A percentile compares a stretch with the other conserved stretches of the same genome.
These are phyloP conservation scores for Nebria brevicollis DNA, from an alignment of 2,888 invertebrate genomes.

Conservation along the genomic window DNA sequence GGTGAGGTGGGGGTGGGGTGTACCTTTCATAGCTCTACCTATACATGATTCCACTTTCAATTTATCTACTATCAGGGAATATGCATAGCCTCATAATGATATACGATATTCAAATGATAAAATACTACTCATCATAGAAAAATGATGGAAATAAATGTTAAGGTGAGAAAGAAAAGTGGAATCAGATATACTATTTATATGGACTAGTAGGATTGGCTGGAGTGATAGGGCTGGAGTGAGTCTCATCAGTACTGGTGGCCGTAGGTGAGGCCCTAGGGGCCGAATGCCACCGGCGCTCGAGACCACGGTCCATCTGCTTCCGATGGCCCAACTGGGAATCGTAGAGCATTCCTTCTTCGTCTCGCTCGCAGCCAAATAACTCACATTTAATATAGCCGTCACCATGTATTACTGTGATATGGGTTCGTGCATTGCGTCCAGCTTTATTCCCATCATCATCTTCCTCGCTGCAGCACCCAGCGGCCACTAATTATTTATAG, in stretches of 20 bases:
- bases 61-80: neutral
- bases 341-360: constrained; percentile 46
- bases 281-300: constrained; percentile 29
- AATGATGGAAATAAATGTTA: too few relatives aligned
- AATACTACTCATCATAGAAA: too few relatives aligned
- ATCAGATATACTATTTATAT: neutral
- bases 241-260: constrained; percentile 44
- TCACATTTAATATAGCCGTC: constrained; percentile 64
- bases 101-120: too few relatives aligned
- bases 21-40: neutral
- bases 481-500: neutral
- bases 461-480: neutral
- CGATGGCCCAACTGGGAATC: constrained; percentile 60
- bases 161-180: neutral
- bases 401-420: constrained; percentile 62
- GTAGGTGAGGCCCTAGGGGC: constrained; percentile 32
- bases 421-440: constrained; percentile 48
- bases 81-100: too few relatives aligned
- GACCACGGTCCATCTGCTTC: constrained; percentile 52
- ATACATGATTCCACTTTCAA: neutral
- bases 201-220: constrained; percentile 44
- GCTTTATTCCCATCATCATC: neutral
- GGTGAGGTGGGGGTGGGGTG: too few relatives aligned
- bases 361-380: constrained; percentile 59
- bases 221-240: constrained; percentile 13